Evolutionary conservation across 2,113 vertebrate species (phyloP).

Genomic region (Stictonetta naevosa): DNA sequence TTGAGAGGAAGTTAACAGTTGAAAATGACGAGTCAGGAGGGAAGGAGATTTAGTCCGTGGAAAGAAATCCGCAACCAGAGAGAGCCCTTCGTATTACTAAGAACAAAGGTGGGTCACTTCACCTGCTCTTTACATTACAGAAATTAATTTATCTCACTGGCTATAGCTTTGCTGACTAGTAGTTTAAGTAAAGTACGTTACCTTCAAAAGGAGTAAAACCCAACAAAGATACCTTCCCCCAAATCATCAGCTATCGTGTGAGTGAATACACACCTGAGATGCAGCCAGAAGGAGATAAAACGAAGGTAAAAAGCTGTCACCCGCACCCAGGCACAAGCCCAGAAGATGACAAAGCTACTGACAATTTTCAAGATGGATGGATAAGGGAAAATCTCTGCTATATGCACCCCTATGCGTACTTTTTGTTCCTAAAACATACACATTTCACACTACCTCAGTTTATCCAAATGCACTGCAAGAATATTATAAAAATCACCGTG

Average conservation of each 20-base stretch:
- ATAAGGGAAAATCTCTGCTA: neutral
- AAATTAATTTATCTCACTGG: neutral
- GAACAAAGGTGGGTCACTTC: neutral
- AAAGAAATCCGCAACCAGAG: neutral
- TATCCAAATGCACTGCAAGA: rapidly evolving
- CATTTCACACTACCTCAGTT: neutral
- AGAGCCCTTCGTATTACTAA: neutral
- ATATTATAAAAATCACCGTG: rapidly evolving
- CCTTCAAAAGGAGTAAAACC: neutral
- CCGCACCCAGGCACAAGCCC: neutral
- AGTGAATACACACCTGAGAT: neutral
- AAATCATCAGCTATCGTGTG: neutral
- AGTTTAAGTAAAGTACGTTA: neutral
- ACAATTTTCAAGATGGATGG: neutral
- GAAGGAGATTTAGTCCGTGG: neutral
- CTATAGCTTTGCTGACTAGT: conserved; percentile 37
- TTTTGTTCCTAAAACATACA: neutral
- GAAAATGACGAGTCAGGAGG: rapidly evolving
- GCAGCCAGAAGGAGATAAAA: neutral
- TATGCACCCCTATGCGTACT: rapidly evolving
- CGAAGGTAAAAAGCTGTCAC: neutral
- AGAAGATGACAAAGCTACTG: neutral
- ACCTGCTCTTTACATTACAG: neutral
- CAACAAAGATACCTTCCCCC: neutral
- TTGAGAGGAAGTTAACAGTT: neutral